These are phyloP conservation scores for Genyomyrus donnyi DNA, from an alignment of 2,113 vertebrate genomes.

Conservation along the genomic window DNA sequence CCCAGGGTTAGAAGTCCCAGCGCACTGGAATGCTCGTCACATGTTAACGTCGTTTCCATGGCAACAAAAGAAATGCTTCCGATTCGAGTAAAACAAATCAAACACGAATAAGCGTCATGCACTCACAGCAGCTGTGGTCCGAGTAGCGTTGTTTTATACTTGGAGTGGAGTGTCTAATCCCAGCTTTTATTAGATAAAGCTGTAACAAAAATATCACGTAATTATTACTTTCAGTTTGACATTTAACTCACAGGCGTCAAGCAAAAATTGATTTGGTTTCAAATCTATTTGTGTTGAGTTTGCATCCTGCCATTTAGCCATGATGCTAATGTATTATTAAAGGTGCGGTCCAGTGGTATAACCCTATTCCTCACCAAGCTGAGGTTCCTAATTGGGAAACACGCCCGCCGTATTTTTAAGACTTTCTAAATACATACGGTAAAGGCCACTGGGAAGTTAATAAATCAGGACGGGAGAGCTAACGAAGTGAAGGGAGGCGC, in stretches of 20 bases:
- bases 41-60: neutral
- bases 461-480: neutral
- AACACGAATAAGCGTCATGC: neutral
- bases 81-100: neutral
- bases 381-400: neutral
- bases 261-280: neutral
- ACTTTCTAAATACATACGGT: neutral
- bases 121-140: neutral
- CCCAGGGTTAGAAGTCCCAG: neutral
- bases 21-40: neutral
- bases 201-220: slow-evolving; percentile 19
- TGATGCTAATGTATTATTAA: neutral
- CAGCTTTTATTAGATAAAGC: neutral
- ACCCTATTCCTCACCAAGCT: neutral
- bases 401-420: neutral
- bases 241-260: neutral
- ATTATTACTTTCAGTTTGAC: neutral
- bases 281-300: neutral
- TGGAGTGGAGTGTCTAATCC: neutral
- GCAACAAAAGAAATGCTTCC: neutral
- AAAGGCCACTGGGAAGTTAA: slow-evolving; percentile 10
- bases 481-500: neutral
- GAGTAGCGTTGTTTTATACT: neutral
- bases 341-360: neutral
- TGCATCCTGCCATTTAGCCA: neutral